Evolutionary conservation across 2,797 vertebrate species (phyloP).

Genomic region (Monodelphis domestica): DNA sequence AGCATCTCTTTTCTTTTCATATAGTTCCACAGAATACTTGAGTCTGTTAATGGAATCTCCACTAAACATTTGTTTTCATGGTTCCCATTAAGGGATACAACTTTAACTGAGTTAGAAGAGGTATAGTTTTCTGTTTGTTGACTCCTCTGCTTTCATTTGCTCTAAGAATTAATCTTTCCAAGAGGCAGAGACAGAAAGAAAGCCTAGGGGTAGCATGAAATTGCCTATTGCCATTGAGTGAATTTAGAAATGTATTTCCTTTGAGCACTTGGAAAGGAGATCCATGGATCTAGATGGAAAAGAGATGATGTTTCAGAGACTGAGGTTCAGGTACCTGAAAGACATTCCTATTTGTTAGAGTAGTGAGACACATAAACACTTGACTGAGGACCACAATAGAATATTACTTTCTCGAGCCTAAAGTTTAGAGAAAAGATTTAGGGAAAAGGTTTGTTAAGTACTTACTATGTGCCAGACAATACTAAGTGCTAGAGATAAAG

Average conservation of each 20-base stretch:
- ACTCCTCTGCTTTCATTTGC: background rate
- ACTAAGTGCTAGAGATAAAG: background rate
- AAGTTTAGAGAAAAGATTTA: background rate
- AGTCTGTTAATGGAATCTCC: background rate
- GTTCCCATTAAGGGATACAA: background rate
- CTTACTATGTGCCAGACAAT: background rate
- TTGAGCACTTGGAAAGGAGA: background rate
- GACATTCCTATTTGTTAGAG: background rate
- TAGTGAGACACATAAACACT: background rate
- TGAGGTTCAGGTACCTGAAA: background rate
- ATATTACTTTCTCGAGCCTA: background rate
- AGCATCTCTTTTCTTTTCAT: background rate
- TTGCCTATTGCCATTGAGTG: background rate
- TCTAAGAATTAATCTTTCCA: background rate
- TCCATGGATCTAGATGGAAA: too few relatives aligned
- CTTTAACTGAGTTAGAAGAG: background rate
- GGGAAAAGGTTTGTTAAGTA: background rate
- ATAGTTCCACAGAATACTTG: conserved; percentile 7
- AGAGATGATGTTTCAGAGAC: background rate
- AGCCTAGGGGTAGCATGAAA: background rate
- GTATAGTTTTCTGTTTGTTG: background rate
- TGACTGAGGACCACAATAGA: background rate
- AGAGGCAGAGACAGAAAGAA: background rate
- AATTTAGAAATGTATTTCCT: background rate
- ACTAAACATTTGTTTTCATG: background rate